Evolutionary conservation across 1,140 invertebrate species (phyloP), one percentile per base, ranked within the genome.

Genomic region (Lordiphosa collinella): DNA sequence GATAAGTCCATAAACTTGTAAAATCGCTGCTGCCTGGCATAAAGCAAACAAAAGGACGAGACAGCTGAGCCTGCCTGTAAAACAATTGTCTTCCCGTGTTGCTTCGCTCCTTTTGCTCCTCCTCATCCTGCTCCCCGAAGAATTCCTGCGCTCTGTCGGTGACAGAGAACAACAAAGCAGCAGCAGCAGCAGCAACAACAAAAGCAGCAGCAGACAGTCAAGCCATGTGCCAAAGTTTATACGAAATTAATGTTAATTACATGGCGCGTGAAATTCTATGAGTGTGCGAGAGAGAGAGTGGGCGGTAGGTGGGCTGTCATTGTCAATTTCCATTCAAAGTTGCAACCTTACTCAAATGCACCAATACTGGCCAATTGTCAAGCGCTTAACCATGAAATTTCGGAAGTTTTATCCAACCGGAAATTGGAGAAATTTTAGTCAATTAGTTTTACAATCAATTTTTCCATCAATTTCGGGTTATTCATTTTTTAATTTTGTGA

Each of bases 241-340:
- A 73, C 53, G 57, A 75, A 63, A 70, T 74, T 80, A 54, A 80
- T 75, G 65, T 82, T 80, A 75, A 82, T 80, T 80, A 59, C 57
- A 41, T 61, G 38, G 63, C 63, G 46, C 64, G 43, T 61, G 14
- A 35, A 43, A 37, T 40, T 67, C 34, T 49, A 48, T 67, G 34
- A 43, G 63, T 49, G 36, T 59, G 10, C 10, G 32, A 7, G 5
- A 12, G 3, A 38, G 2, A 2, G 9, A 38, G 37, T 9, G 14
- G 12, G 12, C 35, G 10, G n/a, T 36, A 36, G 16, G 16, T 3
- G 16, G 16, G 16, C 16, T 22, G 22, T 22, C 22, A 22, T 4
- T 22, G 3, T 3, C 22, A 22, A 22, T 22, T 22, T 22, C 3
- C 22, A 4, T 22, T 3, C 22, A 22, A 22, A 22, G 22, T 22